Base-by-base conservation (phyloP, 2,797 vertebrate genomes). In the Tenualosa ilisha region DNA sequence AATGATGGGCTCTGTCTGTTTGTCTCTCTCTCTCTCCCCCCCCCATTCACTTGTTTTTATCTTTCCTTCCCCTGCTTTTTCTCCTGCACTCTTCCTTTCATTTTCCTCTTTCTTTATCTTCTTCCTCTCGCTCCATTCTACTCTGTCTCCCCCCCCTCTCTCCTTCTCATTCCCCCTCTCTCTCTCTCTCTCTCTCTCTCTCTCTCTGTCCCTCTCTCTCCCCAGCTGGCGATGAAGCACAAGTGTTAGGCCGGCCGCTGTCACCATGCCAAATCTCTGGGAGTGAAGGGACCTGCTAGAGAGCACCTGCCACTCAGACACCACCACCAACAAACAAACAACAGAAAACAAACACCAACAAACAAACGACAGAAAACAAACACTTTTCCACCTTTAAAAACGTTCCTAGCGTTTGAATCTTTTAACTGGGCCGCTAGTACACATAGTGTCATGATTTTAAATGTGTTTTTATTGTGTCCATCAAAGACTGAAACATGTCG, bases 161-260 rank as follows among this genome's bases (percentile, higher is more conserved):
- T 87, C 84, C 15, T 20, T 84, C 54, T n/a, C 22, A 53, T 9
- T 79, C 8, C 81, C 56, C 46, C 59, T 85, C 86, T 12, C 63
- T 87, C 85, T 20, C 26, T 83, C 50, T 20, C 84, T 91, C 84
- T 63, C 56, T 81, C 11, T 68, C 53, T 49, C 63, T 85, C 87
- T 12, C 68, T 88, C 84, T 20, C 26, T 84, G 50, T n/a, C 84
- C 91, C 83, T 63, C 88, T 87, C 92, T 92, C 89, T 86, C 88
- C 88, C 22, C 94, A 99, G 98, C 97, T 99, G 89, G 98, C 98
- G 92, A 99, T 99, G 98, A 99, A 99, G 95, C 98, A 99, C 96
- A 99, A 99, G 93, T 98, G 97, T 94, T 99, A 97, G 96, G 93
- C 93, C 92, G 96, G 93, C 93, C 92, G 91, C 13, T 17, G 65